Conservation (phyloP, 2,888 invertebrate genomes). For the Noctua pronuba region DNA sequence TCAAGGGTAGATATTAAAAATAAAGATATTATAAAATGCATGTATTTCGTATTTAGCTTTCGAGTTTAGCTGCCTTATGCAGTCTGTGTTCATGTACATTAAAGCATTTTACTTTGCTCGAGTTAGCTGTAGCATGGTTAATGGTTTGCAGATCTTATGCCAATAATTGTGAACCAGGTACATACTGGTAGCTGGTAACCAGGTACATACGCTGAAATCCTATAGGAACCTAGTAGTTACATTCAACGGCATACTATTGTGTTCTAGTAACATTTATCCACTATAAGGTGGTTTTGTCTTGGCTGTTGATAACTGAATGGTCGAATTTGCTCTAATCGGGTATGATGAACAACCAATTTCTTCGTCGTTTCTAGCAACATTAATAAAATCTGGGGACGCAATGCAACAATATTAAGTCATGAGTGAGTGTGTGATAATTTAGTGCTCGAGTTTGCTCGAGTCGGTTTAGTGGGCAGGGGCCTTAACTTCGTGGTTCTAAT, state of each 20-base stretch:
- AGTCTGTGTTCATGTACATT: slow-evolving; percentile 17
- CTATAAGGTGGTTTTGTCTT: background rate
- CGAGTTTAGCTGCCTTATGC: slow-evolving; percentile 21
- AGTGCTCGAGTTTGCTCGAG: background rate
- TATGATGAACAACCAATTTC: too few relatives aligned
- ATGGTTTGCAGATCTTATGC: slow-evolving; percentile 2
- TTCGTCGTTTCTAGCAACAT: background rate
- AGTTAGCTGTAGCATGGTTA: background rate
- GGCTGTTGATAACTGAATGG: background rate
- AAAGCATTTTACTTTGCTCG: slow-evolving; percentile 22
- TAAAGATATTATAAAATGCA: background rate
- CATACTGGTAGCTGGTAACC: too few relatives aligned
- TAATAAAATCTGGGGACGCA: background rate
- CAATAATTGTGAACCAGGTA: background rate
- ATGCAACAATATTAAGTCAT: background rate
- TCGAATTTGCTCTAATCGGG: background rate
- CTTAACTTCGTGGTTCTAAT: slow-evolving; percentile 31
- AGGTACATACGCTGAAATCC: background rate
- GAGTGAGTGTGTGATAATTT: background rate
- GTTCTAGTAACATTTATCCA: background rate
- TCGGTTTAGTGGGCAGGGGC: background rate
- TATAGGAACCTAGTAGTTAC: background rate
- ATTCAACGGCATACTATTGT: background rate
- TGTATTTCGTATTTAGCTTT: slow-evolving; percentile 29
- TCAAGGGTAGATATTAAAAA: background rate